These are phyloP conservation scores for Hypercompe scribonia DNA, from an alignment of 2,888 invertebrate genomes.

Conservation along the genomic window DNA sequence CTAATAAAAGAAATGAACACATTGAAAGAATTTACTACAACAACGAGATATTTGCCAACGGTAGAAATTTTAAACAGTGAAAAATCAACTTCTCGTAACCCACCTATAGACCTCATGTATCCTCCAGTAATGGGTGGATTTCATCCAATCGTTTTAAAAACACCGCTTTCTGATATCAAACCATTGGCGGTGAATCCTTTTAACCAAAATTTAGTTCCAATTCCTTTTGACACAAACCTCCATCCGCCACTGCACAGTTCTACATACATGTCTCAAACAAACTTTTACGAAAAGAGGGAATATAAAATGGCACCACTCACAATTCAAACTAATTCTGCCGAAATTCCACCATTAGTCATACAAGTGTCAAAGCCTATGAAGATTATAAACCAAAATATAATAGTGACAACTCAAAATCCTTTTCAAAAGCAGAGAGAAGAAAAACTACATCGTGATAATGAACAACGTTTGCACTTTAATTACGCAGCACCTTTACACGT, in stretches of 20 bases:
- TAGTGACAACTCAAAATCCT: constrained; percentile 60
- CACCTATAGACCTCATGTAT: background rate
- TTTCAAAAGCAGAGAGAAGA: constrained; percentile 20
- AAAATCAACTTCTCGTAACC: background rate
- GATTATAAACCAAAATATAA: constrained; percentile 68
- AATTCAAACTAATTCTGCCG: constrained; percentile 73
- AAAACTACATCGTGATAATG: constrained; percentile 19
- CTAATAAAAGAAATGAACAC: constrained; percentile 64
- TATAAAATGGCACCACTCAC: constrained; percentile 54
- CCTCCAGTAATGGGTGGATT: constrained; percentile 16
- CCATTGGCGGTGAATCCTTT: constrained; percentile 11
- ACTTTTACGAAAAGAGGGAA: constrained; percentile 11
- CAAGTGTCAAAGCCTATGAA: constrained; percentile 60
- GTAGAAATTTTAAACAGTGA: background rate
- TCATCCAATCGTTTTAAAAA: constrained; percentile 24
- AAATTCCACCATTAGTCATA: constrained; percentile 71
- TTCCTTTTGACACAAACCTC: background rate
- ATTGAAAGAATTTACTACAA: constrained; percentile 45
- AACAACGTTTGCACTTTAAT: constrained; percentile 22
- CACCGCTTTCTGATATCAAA: constrained; percentile 4
- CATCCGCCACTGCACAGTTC: constrained; percentile 3
- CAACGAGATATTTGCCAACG: constrained; percentile 10
- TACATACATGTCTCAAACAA: constrained; percentile 15
- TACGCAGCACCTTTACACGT: constrained; percentile 3
- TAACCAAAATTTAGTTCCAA: constrained; percentile 5